Base-by-base conservation (phyloP, 2,113 vertebrate species). In the Aspiorhynchus laticeps region DNA sequence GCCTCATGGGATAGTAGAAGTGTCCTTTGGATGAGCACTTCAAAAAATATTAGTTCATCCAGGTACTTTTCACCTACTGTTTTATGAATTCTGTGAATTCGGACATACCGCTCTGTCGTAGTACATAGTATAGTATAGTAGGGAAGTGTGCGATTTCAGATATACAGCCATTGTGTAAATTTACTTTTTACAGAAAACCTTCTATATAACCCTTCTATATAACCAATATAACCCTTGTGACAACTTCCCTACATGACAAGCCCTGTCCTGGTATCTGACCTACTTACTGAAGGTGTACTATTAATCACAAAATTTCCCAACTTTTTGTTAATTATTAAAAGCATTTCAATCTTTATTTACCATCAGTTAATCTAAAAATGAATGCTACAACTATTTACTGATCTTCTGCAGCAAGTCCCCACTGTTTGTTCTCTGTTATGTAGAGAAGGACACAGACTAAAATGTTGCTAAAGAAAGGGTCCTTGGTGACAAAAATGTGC, bases 401-500 rank as follows among this genome's bases (percentile, higher is more conserved):
- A 75, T 75, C 10, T 38, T 4, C 36, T 14, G 19, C 73, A 75
- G 19, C 41, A 12, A 24, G 2, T 74, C 69, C 33, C 9, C 19
- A 11, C 19, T 24, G 33, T 73, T 43, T 15, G 41, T 26, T 46
- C 38, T n/a, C 12, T 75, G 11, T 65, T 65, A 80, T 81, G 59
- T n/a, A 43, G 2, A 67, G n/a, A 82, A 19, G 26, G 15, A 46
- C 6, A 26, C 38, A 8, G 74, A 48, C 41, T 46, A 17, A 76
- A 48, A 3, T 15, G 59, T 26, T 56, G 24, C 76, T 46, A 71
- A 67, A 67, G 53, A 7, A 53, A 19, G 28, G 19, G 65, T 71
- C 46, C 65, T 51, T 17, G 61, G 81, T 24, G 48, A 71, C 76
- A 41, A 43, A 80, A 73, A 81, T 86, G 65, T 73, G 77, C 77